Conservation (phyloP, 2,888 invertebrate genomes). For the Lepidocyrtoides sp. region DNA sequence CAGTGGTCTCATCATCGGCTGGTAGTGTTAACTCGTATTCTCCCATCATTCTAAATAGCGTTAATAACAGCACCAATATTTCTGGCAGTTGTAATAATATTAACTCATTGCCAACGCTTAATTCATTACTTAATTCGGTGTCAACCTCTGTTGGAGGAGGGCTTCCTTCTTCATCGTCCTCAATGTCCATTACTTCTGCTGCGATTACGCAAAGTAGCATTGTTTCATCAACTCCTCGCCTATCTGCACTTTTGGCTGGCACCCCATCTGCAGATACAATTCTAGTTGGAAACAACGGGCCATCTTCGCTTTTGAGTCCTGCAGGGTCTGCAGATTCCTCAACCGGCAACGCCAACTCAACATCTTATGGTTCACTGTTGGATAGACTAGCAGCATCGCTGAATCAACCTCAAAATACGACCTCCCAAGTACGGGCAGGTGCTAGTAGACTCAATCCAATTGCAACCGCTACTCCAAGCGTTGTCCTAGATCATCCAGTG, state of each 20-base stretch:
- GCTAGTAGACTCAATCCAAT: slow-evolving; percentile 82
- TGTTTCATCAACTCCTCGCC: slow-evolving; percentile 88
- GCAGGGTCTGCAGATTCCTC: slow-evolving; percentile 59
- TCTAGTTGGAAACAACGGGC: slow-evolving; percentile 87
- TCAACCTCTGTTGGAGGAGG: slow-evolving; percentile 22
- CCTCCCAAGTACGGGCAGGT: slow-evolving; percentile 66
- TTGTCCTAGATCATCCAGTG: slow-evolving; percentile 83
- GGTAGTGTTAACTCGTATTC: slow-evolving; percentile 47
- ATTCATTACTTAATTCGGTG: slow-evolving; percentile 63
- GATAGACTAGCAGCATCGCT: slow-evolving; percentile 83
- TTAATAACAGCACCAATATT: slow-evolving; percentile 11
- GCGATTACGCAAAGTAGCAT: slow-evolving; percentile 72
- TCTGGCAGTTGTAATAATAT: slow-evolving; percentile 2
- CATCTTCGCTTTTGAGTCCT: slow-evolving; percentile 50
- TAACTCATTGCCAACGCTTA: slow-evolving; percentile 65
- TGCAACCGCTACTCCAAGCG: slow-evolving; percentile 83
- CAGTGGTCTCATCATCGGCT: slow-evolving; percentile 77
- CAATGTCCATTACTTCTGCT: background rate
- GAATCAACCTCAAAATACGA: slow-evolving; percentile 68
- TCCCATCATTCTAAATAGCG: slow-evolving; percentile 73
- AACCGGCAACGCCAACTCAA: slow-evolving; percentile 16
- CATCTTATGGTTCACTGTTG: slow-evolving; percentile 82
- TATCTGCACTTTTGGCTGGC: slow-evolving; percentile 89
- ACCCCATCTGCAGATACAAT: slow-evolving; percentile 89
- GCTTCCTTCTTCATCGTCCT: slow-evolving; percentile 48